A percentile compares a stretch with the other conserved stretches of the same genome.
Evolutionary conservation across 2,113 vertebrate species (phyloP).

Genomic region (Sciurus niger): DNA sequence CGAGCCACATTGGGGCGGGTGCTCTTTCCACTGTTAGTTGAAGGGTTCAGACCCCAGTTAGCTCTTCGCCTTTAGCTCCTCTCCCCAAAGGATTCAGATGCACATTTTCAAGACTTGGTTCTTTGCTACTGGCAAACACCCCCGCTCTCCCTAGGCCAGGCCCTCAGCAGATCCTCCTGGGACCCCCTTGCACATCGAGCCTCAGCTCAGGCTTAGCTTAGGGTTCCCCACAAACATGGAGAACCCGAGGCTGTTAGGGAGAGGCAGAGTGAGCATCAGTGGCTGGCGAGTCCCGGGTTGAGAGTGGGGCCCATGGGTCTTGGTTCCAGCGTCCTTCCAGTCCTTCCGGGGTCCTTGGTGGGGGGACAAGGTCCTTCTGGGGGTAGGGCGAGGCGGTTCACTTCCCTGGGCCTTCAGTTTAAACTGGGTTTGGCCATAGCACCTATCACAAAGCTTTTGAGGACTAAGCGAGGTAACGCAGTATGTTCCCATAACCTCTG

Average conservation of each 20-base stretch:
- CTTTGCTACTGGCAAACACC: neutral
- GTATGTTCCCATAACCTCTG: neutral
- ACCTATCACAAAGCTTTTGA: neutral
- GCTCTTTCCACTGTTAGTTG: neutral
- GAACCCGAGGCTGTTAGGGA: neutral
- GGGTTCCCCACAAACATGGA: neutral
- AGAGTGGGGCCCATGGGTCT: neutral
- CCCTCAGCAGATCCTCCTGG: rapidly evolving
- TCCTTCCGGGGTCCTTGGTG: neutral
- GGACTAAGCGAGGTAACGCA: neutral
- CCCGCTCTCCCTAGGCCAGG: neutral
- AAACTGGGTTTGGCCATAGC: neutral
- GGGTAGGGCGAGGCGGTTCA: neutral
- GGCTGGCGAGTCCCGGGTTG: neutral
- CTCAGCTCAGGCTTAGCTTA: neutral
- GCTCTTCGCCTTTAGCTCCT: neutral
- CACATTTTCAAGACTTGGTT: neutral
- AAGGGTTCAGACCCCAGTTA: neutral
- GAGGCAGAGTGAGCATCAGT: neutral
- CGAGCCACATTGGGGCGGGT: neutral
- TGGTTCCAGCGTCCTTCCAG: neutral
- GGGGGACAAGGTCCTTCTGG: neutral
- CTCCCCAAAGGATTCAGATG: conserved; percentile 21
- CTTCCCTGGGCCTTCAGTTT: neutral
- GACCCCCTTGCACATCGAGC: too few relatives aligned